Evolutionary conservation across 2,113 vertebrate species (phyloP), one percentile per base, ranked within the genome.

Genomic region (Cynoglossus semilaevis): DNA sequence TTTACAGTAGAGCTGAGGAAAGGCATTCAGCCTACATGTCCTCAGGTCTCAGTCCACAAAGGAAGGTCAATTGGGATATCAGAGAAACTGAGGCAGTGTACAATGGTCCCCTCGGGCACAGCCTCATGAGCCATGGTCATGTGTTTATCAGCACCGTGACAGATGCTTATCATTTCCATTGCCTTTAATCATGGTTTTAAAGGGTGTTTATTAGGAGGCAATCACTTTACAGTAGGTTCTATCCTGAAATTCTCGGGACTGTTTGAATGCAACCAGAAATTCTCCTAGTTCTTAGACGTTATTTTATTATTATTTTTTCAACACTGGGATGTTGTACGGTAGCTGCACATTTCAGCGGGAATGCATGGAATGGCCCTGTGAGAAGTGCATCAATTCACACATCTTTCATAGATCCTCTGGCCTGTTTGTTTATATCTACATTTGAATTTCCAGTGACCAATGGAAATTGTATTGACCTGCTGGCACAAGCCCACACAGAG

Each of bases 361-460:
- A 77, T 69, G 67, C 51, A 42, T 19, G 68, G 51, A 17, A 18
- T 16, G 9, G 17, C n/a, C 17, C 7, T 9, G 12, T 17, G 40
- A 41, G 37, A 71, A 41, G 49, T 37, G 15, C 19, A 40, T 60
- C 49, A 11, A 46, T 69, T 67, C 59, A 64, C 74, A 45, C 57
- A 49, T 67, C 70, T 62, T 54, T 68, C 62, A 53, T 58, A 53
- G 58, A 61, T 57, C 64, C 46, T 41, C 60, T 69, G 57, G 17
- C 51, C 52, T 17, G 36, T 68, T 64, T 81, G 74, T 77, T 83
- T 78, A 77, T 60, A 58, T 66, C 67, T 47, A 48, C 69, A 74
- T 88, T 89, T 76, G 36, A 80, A 76, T 85, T 52, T 58, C 67
- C 75, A 77, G 52, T 51, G 55, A 74, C 70, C 49, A 16, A 67